Base-by-base conservation (phyloP, 2,888 invertebrate genomes). In the Euplagia quadripunctaria region DNA sequence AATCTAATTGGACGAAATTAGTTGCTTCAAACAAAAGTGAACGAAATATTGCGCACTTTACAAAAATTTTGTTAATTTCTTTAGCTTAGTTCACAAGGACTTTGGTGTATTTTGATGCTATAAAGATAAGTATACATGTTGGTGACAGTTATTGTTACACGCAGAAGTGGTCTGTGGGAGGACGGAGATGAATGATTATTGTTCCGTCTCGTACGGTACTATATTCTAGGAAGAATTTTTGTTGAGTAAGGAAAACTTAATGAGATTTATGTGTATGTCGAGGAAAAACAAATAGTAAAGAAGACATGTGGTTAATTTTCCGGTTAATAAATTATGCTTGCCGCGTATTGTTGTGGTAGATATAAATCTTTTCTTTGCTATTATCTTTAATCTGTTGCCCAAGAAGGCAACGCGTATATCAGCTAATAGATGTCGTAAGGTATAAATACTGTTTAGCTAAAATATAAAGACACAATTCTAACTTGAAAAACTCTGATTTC, bases 71-170 rank as follows among this genome's bases (percentile, higher is more conserved):
- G 12, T 58, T 58, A 20, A 58, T 58, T 58, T 20, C 4, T 61
- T 61, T 61, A 4, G 43, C 20, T 58, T 31, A 1, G 5, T 61
- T 8, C 43, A 51, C 31, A 51, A 51, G 49, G 66, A 41, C 66
- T 31, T 31, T 17, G 49, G 49, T 66, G 17, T 66, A 49, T 31
- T 66, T 68, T 64, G 46, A 41, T 12, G 55, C 31, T 49, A 69
- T 69, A 69, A 72, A 58, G 16, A 61, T 14, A 55, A 31, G n/a
- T 43, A 16, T 65, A 55, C 20, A 49, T 74, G 79, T 76, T 83
- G 76, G 65, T 76, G 82, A 79, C 82, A 83, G 72, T 84, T 80
- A 78, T 80, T 82, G 82, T 84, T 80, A 67, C 68, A 75, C 64
- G 71, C 58, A 70, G 72, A 69, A 80, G 74, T 78, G 71, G 75